Percentiles rank a stretch among this genome's conserved stretches.
These are phyloP conservation scores for Ochotona curzoniae DNA, from an alignment of 2,113 vertebrate genomes.

Conservation along the genomic window DNA sequence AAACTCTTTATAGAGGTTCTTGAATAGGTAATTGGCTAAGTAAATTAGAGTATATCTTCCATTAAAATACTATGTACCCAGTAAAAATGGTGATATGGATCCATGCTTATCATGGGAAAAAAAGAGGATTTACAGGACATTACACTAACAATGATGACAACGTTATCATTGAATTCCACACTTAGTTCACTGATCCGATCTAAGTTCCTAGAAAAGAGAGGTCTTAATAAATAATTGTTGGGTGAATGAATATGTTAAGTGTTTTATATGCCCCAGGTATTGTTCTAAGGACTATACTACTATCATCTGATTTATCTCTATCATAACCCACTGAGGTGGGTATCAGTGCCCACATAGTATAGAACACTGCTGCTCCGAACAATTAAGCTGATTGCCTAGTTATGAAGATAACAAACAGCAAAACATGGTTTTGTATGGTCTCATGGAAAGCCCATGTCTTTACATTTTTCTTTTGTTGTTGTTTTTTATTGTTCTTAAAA, in stretches of 20 bases:
- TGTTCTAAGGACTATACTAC: slow-evolving; percentile 30
- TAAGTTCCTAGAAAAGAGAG: neutral
- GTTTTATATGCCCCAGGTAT: neutral
- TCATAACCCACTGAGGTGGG: neutral
- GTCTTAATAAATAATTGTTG: slow-evolving; percentile 45
- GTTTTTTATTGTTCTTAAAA: neutral
- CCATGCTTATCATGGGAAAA: neutral
- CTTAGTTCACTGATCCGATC: neutral
- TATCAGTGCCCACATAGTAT: neutral
- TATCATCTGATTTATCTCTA: slow-evolving; percentile 46
- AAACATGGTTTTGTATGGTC: neutral
- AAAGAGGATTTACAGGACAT: neutral
- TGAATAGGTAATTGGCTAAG: neutral
- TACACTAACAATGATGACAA: neutral
- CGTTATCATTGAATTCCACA: neutral
- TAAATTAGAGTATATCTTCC: neutral
- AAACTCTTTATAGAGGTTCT: neutral
- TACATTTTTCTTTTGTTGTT: neutral
- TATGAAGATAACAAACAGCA: neutral
- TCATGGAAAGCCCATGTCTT: neutral
- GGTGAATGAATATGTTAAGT: neutral
- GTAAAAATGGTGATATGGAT: neutral
- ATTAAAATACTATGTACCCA: neutral
- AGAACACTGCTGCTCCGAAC: slow-evolving; percentile 16
- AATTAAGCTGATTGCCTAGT: neutral